A percentile compares a stretch with the other conserved stretches of the same genome.
phyloP scores from a whole-genome alignment of 2,888 invertebrate species.

The Machimus rusticus region DNA sequence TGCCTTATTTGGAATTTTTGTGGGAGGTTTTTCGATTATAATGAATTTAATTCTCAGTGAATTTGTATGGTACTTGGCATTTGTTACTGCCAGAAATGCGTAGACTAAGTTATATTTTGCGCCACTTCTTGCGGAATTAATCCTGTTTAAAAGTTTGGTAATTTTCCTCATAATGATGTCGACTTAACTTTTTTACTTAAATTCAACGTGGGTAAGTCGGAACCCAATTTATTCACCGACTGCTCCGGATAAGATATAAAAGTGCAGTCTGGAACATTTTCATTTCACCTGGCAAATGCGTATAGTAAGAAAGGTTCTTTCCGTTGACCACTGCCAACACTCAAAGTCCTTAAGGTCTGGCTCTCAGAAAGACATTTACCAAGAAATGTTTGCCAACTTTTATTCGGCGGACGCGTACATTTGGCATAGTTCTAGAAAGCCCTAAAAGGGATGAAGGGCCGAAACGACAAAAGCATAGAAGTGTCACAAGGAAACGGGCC shows the following conservation, averaged over 20 bases:
- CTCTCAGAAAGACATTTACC: neutral
- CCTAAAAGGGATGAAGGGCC: neutral
- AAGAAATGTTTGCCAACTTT: neutral
- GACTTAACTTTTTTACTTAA: neutral
- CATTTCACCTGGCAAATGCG: neutral
- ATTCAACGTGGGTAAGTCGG: neutral
- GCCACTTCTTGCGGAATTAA: neutral
- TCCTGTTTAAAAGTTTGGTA: too few relatives aligned
- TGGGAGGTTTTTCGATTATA: too few relatives aligned
- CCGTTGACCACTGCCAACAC: neutral
- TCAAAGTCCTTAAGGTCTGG: neutral
- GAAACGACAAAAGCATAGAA: neutral
- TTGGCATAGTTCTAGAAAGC: neutral
- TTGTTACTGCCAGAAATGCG: too few relatives aligned
- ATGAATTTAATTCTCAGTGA: too few relatives aligned
- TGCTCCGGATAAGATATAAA: neutral
- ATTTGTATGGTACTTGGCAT: too few relatives aligned
- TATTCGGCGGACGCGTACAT: neutral
- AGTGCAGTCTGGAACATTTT: neutral
- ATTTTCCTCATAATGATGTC: neutral
- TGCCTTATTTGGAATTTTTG: too few relatives aligned
- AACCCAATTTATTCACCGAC: neutral
- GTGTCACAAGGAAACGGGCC: neutral
- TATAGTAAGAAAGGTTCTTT: neutral
- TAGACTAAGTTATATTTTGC: too few relatives aligned